Percentiles rank a stretch among this genome's conserved stretches.
Conservation (phyloP, 2,888 invertebrate species). For the Antheraea assamensis region DNA sequence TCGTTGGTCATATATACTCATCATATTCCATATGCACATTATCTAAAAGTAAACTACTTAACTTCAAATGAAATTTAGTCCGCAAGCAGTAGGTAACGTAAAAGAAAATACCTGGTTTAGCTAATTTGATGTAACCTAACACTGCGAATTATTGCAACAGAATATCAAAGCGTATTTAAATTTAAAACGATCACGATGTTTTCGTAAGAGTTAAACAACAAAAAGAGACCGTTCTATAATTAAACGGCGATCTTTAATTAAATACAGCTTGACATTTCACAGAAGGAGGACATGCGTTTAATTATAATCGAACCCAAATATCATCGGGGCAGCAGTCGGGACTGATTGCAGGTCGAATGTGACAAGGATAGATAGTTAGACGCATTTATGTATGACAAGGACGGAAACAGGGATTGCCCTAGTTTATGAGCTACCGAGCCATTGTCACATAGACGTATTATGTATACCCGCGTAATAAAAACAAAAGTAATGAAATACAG, state of each 20-base stretch:
- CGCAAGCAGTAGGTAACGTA: too few relatives aligned
- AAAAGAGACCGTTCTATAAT: constrained; percentile 49
- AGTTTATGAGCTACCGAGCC: constrained; percentile 68
- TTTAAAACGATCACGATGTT: constrained; percentile 13
- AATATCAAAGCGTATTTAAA: neutral
- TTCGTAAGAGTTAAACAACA: constrained; percentile 31
- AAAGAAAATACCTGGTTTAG: too few relatives aligned
- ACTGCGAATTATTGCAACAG: neutral
- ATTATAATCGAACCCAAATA: constrained; percentile 80
- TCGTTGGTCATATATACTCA: too few relatives aligned
- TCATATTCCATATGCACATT: too few relatives aligned
- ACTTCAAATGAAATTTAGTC: too few relatives aligned
- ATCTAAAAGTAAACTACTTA: too few relatives aligned
- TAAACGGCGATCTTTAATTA: constrained; percentile 67
- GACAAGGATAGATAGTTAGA: constrained; percentile 18
- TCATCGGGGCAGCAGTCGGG: constrained; percentile 76
- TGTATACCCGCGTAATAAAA: constrained; percentile 49
- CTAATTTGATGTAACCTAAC: constrained; percentile 3
- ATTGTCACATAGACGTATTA: constrained; percentile 63
- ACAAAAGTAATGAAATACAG: constrained; percentile 32
- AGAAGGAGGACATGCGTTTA: constrained; percentile 79
- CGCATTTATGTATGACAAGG: constrained; percentile 51
- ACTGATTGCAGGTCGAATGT: constrained; percentile 62
- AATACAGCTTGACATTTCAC: constrained; percentile 80
- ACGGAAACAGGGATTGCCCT: constrained; percentile 70